phyloP scores from a whole-genome alignment of 30 jellyfish, hydroid and myxozoan genomes.

The Hydractinia echinata region DNA sequence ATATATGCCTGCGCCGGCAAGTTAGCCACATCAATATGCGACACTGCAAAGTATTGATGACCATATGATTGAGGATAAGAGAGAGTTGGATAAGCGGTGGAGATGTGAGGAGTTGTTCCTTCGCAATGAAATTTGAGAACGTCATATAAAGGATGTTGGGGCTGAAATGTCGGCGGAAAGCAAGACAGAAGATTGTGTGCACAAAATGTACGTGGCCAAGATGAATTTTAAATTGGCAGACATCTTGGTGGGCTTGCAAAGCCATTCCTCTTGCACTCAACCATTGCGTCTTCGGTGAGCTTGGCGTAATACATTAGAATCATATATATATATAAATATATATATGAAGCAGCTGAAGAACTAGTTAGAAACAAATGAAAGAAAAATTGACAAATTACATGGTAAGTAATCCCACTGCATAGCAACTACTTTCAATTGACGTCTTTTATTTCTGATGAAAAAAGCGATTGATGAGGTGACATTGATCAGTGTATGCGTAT shows the following conservation, averaged over 20 bases:
- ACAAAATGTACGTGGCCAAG: background rate
- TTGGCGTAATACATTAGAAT: no score
- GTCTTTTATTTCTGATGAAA: no score
- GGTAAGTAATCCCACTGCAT: background rate
- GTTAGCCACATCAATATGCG: background rate
- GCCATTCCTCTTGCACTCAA: background rate
- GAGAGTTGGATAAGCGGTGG: background rate
- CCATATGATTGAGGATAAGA: background rate
- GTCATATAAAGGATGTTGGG: background rate
- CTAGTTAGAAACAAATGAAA: background rate
- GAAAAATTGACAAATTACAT: background rate
- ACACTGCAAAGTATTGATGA: background rate
- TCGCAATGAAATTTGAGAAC: background rate
- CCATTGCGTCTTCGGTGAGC: no score
- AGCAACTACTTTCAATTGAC: background rate
- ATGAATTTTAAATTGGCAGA: background rate
- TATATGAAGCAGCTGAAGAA: background rate
- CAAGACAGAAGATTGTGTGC: background rate
- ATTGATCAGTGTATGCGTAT: background rate
- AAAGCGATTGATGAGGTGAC: background rate
- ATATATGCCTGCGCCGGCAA: background rate
- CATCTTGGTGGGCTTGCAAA: background rate
- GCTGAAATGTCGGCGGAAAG: background rate
- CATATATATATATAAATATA: background rate
- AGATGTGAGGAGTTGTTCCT: background rate